Conservation (phyloP, 2,888 invertebrate genomes). For the Tetanocera ferruginea region DNA sequence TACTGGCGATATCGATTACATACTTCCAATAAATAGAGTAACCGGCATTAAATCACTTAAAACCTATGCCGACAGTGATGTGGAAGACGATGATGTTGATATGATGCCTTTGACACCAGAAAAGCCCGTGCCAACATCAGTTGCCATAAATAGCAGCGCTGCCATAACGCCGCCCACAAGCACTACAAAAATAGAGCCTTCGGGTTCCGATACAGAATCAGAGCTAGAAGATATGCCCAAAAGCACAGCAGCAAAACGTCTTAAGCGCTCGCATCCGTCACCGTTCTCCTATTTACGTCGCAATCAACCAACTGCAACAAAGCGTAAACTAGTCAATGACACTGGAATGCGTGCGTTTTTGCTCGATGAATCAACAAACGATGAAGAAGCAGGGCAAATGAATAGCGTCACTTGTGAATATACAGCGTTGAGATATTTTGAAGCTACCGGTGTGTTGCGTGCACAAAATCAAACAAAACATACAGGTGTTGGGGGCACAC, state of each 20-base stretch:
- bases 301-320: constrained; percentile 44
- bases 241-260: constrained; percentile 31
- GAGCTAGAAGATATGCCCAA: constrained; percentile 31
- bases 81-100: constrained; percentile 46
- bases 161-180: constrained; percentile 53
- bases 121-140: constrained; percentile 42
- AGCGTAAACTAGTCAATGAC: constrained; percentile 37
- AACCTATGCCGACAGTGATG: constrained; percentile 52
- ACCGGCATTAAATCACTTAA: constrained; percentile 49
- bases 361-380: constrained; percentile 48
- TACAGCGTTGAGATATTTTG: constrained; percentile 52
- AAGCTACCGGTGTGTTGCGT: constrained; percentile 50
- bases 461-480: constrained; percentile 42
- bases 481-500: constrained; percentile 26
- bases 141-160: constrained; percentile 31
- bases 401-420: constrained; percentile 37
- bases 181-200: constrained; percentile 39
- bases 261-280: constrained; percentile 46
- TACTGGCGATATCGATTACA: constrained; percentile 46
- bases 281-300: constrained; percentile 49
- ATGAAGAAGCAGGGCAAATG: constrained; percentile 44
- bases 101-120: constrained; percentile 1
- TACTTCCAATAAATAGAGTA: constrained; percentile 50
- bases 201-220: constrained; percentile 41
- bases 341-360: constrained; percentile 45